Evolutionary conservation across 2,888 invertebrate species (phyloP), one percentile per base, ranked within the genome.

Genomic region (Notodonta dromedarius): DNA sequence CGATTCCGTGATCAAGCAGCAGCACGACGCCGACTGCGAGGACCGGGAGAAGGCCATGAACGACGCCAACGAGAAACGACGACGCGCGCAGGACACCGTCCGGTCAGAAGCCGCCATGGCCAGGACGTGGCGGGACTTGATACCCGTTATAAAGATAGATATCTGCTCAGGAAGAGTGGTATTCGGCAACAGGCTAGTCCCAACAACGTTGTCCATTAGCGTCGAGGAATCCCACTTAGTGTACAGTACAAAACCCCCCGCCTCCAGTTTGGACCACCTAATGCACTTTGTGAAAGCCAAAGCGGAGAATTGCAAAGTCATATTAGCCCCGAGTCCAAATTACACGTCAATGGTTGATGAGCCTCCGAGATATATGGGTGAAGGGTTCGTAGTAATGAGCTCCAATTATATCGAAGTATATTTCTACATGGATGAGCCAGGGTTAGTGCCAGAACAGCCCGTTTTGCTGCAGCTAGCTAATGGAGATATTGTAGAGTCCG

Each of bases 351-450:
- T 97, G 94, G 96, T 97, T 6, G 98, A 98, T 88, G 98, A 98
- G 78, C 99, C 99, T 0, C 99, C 99, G 0, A 80, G 94, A 46
- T 98, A 97, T 80, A 99, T 99, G 99, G 99, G 99, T 5, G 99
- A 99, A 91, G 99, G 99, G 0, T 99, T 99, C 90, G 99, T 99
- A 0, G 96, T 99, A 11, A 96, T 99, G 94, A 98, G 98, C 84
- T 98, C 98, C 4, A 99, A 99, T 84, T 97, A 97, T 82, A 96
- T 99, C 77, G 98, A 99, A 85, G 94, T 99, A 35, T 99, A 99
- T 87, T 99, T 98, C 89, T 99, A 98, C 82, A 98, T 99, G 97
- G 99, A 99, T 88, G 98, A 99, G 86, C 97, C 98, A 58, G 99
- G 98, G 4, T 88, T 97, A 58, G 98, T 99, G 4, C 98, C 98